Base-by-base conservation (phyloP, 2,888 invertebrate species). In the Sarcophaga rosellei region DNA sequence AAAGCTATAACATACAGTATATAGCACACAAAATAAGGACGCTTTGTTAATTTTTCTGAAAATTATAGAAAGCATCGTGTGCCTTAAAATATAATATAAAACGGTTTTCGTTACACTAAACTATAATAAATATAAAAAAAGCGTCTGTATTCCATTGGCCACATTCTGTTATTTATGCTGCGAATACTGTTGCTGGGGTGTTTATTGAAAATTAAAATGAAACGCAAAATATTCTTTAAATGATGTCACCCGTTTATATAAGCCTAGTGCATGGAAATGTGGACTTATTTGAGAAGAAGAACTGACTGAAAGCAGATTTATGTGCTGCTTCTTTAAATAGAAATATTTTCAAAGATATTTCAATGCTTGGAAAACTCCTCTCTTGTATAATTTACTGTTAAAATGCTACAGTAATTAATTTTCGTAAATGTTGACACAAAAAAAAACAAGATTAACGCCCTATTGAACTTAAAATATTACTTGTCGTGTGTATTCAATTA, bases 161-260 rank as follows among this genome's bases (percentile, higher is more conserved):
- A 53, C 1, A 53, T 17, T 53, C 53, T 53, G 53, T 53, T 15
- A 53, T 5, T 3, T 53, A 15, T 53, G 17, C 4, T 53, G 5
- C 5, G 0, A 17, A 10, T 53, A 17, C 17, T 53, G 53, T 53
- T 53, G 53, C 17, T 53, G 53, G 53, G 53, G 53, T 53, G 53
- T 53, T 53, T 53, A 53, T 53, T 53, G 4, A 75, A 75, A 63
- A 62, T 35, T 47, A 53, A 69, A 84, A 72, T 23, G 69, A 57
- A 75, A 47, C 72, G 35, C 35, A 75, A 66, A 80, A 75, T 76
- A 61, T 80, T 84, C 80, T 76, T 75, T 5, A 75, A 72, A 80
- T 84, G 84, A 84, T 84, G 75, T 84, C 84, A 84, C 65, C 4
- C 79, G 57, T 80, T 73, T 73, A 69, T 25, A 47, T 72, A 61